Base-by-base conservation (phyloP, 2,888 invertebrate species). In the Uloborus plumipes region DNA sequence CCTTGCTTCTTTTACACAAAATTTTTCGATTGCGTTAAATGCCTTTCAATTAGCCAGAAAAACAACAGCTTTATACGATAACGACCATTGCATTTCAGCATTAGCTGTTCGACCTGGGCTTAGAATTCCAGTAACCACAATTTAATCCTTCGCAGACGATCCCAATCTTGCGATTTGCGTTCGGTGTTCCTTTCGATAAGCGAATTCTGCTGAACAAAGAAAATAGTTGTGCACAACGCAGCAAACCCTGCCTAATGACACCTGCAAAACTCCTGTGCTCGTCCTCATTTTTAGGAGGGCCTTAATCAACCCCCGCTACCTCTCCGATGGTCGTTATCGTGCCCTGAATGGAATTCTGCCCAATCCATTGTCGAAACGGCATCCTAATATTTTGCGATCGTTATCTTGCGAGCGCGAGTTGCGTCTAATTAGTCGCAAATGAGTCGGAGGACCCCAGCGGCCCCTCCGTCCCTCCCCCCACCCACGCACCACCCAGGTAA, bases 361-460 rank as follows among this genome's bases (percentile, higher is more conserved):
- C 79, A 69, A 79, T 72, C 58, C 72, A 79, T 79, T 79, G 72
- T 73, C 15, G 59, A 16, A 47, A 49, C 64, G 55, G 26, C 39
- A 58, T 66, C 58, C 59, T 77, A 77, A 77, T 78, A 71, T 72
- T 71, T 78, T 65, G 71, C 49, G 79, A 79, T 79, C 79, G 73
- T 79, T 79, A 79, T 79, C 79, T 55, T 58, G 47, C 13, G 50
- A 22, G 16, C 49, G 51, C 51, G 50, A 26, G 51, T 51, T 49
- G 66, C 64, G 18, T 50, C 72, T 79, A 79, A 79, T 79, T 79
- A 79, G 73, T 67, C 73, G 67, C 79, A 73, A 79, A 79, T 73
- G 73, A 73, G 73, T 62, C 31, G 49, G 62, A 16, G 62, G 69
- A 13, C 39, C 39, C 39, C 39, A 11, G 39, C 39, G 39, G 39